phyloP scores from a whole-genome alignment of 2,113 vertebrate genomes.

The Phoxinus phoxinus region DNA sequence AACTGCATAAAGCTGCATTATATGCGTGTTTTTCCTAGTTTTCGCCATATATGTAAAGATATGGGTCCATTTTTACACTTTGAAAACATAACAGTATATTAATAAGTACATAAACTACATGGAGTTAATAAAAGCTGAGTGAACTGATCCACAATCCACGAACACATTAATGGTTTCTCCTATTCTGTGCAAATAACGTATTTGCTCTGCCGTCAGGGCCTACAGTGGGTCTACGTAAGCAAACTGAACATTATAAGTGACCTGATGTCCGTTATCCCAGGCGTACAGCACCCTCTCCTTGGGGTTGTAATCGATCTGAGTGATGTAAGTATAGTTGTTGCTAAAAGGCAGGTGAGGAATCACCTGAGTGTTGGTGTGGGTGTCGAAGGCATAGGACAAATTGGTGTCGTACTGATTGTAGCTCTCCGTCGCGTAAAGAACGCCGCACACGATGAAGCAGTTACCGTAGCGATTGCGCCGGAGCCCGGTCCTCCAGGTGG shows the following conservation, averaged over 20 bases:
- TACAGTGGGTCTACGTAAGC: constrained; percentile 83
- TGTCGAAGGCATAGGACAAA: constrained; percentile 96
- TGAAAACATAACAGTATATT: constrained; percentile 13
- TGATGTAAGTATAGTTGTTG: constrained; percentile 91
- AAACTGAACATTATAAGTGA: constrained; percentile 92
- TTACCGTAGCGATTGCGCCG: constrained; percentile 89
- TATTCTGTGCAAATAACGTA: constrained; percentile 77
- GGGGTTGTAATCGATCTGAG: constrained; percentile 97
- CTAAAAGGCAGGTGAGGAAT: constrained; percentile 91
- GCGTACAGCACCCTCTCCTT: constrained; percentile 91
- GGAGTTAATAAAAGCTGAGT: constrained; percentile 53
- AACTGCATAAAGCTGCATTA: background rate
- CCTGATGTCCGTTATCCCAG: constrained; percentile 98
- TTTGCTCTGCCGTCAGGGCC: constrained; percentile 8
- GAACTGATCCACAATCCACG: constrained; percentile 92
- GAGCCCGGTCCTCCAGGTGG: constrained; percentile 93
- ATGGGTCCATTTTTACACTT: background rate
- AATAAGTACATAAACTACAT: constrained; percentile 42
- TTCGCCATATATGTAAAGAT: background rate
- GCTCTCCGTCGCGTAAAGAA: constrained; percentile 95
- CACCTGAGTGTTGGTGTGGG: constrained; percentile 97
- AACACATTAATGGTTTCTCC: constrained; percentile 45
- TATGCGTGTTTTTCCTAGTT: background rate
- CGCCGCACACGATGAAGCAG: constrained; percentile 94
- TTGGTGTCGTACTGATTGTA: constrained; percentile 86